Evolutionary conservation across 1,140 invertebrate genomes (phyloP), one percentile per base, ranked within the genome.

Genomic region (Drosophila malerkotliana): DNA sequence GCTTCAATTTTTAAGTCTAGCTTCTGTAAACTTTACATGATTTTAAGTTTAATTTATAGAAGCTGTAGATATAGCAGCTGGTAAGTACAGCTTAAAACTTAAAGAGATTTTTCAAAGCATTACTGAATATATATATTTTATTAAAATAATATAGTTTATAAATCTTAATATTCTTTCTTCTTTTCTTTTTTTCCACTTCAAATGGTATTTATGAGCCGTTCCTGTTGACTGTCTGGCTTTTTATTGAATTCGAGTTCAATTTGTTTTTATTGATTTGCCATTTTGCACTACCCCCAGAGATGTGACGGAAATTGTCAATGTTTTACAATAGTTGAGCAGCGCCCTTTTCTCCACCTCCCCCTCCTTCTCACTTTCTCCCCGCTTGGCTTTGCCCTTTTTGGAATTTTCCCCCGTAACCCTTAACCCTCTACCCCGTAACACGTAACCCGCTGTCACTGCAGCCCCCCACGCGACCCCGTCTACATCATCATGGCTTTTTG

Each of bases 231-330:
- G 34, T 72, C 58, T 53, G 52, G 52, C 82, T 84, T 90, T 79
- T 90, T 90, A 90, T 90, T 90, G 85, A 85, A 90, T 90, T 90
- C 84, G 68, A 90, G 85, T 90, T 90, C 85, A 90, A 90, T 90
- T 90, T 90, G 85, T 90, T 90, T 90, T 90, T 90, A 90, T 90
- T 90, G 85, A 89, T 89, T 90, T 81, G 84, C 84, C 85, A 89
- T 89, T 89, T 89, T 90, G 78, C 84, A 85, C 84, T 85, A 73
- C 73, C 77, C 64, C 78, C 66, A 79, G 83, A 87, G 83, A 89
- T 89, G 85, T 89, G 84, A 90, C 84, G 84, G 84, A 90, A 89
- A 89, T 89, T 90, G 84, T 89, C 84, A 89, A 89, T 89, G 84
- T 85, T 89, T 90, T 84, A 89, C 84, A 89, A 89, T 90, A 89